Percentiles rank a stretch among this genome's conserved stretches.
Conservation (phyloP, 2,888 invertebrate species). For the Cataglyphis rosenhaueri region DNA sequence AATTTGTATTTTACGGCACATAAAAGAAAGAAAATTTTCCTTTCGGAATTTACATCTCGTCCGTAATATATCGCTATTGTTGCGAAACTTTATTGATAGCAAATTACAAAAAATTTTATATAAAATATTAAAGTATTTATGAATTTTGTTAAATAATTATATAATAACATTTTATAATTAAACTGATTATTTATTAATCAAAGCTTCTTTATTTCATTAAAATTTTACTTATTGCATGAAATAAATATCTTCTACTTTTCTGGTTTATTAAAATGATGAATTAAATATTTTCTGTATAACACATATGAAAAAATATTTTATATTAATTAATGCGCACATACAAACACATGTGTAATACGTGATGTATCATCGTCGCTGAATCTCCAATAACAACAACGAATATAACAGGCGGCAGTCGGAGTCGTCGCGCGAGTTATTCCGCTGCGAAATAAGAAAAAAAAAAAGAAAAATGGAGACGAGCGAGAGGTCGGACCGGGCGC, state of each 20-base stretch:
- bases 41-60: constrained; percentile 11
- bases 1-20: constrained; percentile 26
- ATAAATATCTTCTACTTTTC: background rate
- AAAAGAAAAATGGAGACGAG: constrained; percentile 54
- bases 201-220: background rate
- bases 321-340: background rate
- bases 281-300: background rate
- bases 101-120: background rate
- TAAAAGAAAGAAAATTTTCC: constrained; percentile 25
- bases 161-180: background rate
- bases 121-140: background rate
- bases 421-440: constrained; percentile 31
- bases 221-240: constrained; percentile 2
- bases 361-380: background rate
- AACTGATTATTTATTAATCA: background rate
- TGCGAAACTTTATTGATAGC: constrained; percentile 6
- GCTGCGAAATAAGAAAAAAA: constrained; percentile 34
- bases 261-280: background rate
- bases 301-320: constrained; percentile 1
- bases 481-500: constrained; percentile 51
- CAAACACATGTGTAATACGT: background rate
- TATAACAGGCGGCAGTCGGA: background rate
- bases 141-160: background rate
- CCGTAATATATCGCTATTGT: background rate
- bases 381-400: background rate